Conservation (phyloP, 2,113 vertebrate genomes). For the Charadrius vociferus region DNA sequence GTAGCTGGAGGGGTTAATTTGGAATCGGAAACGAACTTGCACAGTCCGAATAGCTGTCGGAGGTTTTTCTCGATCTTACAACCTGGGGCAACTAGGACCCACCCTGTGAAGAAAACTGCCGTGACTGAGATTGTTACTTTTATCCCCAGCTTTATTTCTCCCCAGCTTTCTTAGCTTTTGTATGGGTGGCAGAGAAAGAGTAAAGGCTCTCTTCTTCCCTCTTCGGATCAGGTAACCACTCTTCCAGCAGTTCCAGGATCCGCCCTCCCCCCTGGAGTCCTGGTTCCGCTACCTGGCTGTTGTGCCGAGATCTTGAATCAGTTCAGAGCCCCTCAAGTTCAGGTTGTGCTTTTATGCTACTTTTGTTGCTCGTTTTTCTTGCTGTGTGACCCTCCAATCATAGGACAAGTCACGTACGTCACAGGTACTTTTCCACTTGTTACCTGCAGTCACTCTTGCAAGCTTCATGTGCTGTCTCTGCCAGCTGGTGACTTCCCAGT, state of each 20-base stretch:
- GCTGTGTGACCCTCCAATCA: not conserved
- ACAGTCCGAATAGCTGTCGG: not conserved
- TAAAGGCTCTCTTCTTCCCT: not conserved
- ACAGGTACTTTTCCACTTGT: not conserved
- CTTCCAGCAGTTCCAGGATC: too few relatives aligned
- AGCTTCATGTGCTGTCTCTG: not conserved
- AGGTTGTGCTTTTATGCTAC: not conserved
- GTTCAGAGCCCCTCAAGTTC: not conserved
- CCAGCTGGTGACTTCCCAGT: not conserved
- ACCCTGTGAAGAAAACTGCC: not conserved
- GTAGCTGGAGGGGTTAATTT: accelerated
- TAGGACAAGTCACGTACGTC: not conserved
- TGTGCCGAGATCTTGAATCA: too few relatives aligned
- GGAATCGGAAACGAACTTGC: not conserved
- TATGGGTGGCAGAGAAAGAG: not conserved
- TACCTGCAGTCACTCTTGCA: not conserved
- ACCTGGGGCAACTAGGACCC: too few relatives aligned
- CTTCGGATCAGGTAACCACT: too few relatives aligned
- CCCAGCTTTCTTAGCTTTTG: not conserved
- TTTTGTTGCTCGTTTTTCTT: not conserved
- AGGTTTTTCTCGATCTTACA: not conserved
- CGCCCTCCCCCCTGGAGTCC: accelerated
- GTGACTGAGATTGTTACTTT: not conserved
- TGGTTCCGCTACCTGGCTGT: not conserved
- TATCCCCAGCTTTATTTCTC: not conserved